Evolutionary conservation across 2,888 invertebrate genomes (phyloP), one percentile per base, ranked within the genome.

Genomic region (Ommatoiulus sabulosus): DNA sequence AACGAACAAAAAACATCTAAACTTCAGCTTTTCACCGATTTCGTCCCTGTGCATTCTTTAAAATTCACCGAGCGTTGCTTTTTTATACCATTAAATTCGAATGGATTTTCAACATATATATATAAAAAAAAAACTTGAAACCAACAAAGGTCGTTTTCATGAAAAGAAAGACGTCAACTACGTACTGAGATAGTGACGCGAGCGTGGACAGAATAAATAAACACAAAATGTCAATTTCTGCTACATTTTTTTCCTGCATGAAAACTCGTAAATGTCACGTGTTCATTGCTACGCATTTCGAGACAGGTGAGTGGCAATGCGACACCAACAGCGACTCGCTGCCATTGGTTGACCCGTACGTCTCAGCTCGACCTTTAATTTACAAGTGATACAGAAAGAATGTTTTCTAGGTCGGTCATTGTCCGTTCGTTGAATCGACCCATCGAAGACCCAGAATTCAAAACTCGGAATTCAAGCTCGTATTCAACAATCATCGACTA

Each of bases 401-500:
- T 80, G 35, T 80, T 80, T 72, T 80, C 80, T 80, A 80, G 80
- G 80, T 80, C 80, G 80, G 80, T 80, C 80, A 80, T 80, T 80
- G 80, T 80, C 80, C 80, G 80, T 80, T 80, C 80, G 35, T 35
- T 20, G 80, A 80, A 80, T 80, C 80, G 80, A 80, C 80, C 80
- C 80, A 80, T 35, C 35, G 80, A 80, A 80, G 80, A 35, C 80
- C 80, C 80, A 72, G 80, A 80, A 80, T 35, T 80, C 80, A 80
- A 80, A 80, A 35, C 80, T 80, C 10, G 24, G 12, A 80, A 72
- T 24, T 80, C 80, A 12, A 8, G 80, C 80, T 35, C 35, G 80
- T 35, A 80, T 80, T 80, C 35, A 80, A 80, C 35, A 35, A 7
- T 12, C 35, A 35, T 80, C 80, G 35, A 80, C 35, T 6, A 80